A percentile compares a stretch with the other conserved stretches of the same genome.
phyloP scores from a whole-genome alignment of 1,140 invertebrate genomes.

The Pseudomyrmex gracilis region DNA sequence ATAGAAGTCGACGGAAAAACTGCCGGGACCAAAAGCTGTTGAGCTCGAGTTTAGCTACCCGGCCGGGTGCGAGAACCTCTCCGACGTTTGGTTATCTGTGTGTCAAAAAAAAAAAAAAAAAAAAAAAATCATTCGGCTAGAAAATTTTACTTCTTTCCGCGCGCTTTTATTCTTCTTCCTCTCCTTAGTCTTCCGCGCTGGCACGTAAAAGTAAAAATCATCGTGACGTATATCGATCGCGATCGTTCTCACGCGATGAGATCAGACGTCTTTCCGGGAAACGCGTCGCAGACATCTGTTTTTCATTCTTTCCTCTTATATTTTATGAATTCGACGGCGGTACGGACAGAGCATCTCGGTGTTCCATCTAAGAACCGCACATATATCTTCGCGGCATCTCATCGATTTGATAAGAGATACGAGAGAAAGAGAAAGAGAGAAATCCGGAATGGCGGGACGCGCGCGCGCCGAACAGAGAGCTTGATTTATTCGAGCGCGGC shows the following conservation, averaged over 20 bases:
- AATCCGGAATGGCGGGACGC: background rate
- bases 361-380: constrained; percentile 47
- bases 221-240: constrained; percentile 37
- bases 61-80: constrained; percentile 22
- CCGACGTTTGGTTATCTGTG: constrained; percentile 34
- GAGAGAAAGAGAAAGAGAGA: constrained; percentile 7
- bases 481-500: constrained; percentile 52
- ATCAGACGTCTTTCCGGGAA: constrained; percentile 9
- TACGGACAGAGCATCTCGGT: constrained; percentile 26
- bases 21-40: constrained; percentile 45
- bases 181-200: background rate
- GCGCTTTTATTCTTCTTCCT: background rate
- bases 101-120: constrained; percentile 29
- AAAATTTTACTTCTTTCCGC: background rate
- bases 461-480: constrained; percentile 9
- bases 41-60: constrained; percentile 47
- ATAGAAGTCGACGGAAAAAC: constrained; percentile 51
- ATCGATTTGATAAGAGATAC: constrained; percentile 51
- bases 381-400: constrained; percentile 43
- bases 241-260: constrained; percentile 40
- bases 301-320: constrained; percentile 35
- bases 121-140: too few relatives aligned
- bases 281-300: constrained; percentile 15
- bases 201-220: constrained; percentile 10
- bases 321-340: constrained; percentile 52